Evolutionary conservation across 2,113 vertebrate species (phyloP), one percentile per base, ranked within the genome.

Genomic region (Oncorhynchus gorbuscha): DNA sequence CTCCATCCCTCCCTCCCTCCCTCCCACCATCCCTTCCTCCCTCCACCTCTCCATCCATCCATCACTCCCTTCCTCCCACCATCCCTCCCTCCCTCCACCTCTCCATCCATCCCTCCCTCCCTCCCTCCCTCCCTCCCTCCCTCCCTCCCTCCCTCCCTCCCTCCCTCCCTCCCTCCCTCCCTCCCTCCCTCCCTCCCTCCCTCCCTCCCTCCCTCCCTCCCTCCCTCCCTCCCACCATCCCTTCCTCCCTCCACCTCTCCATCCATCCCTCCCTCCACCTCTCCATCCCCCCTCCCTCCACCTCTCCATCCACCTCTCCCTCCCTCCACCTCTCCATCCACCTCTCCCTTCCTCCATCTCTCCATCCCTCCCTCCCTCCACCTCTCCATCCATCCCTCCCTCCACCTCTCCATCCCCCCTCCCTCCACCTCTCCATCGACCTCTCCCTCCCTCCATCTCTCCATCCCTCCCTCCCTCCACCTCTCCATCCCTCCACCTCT

Each of bases 41-140:
- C 30, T 18, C 66, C 30, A 3, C 3, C 30, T 5, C 5, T 35
- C 32, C 30, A 32, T 35, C 6, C 32, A 1, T 24, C 24, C 24
- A 1, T 24, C 24, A 1, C 24, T 24, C 24, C 24, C 35, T 26
- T 1, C 26, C 13, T 49, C 48, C 48, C 1, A 3, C 48, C 3
- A 1, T 14, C 48, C 13, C 48, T 14, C 1, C 24, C 24, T 24
- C 26, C 26, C 26, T 26, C 26, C 26, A 26, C 26, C 26, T 26
- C 26, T 26, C 26, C 26, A 26, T 39, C 35, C 14, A 13, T 67
- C 3, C 5, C 65, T 32, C 65, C 9, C 3, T 18, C 65, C 3
- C 1, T 1, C 1, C 2, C 0, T 14, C 22, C 65, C 1, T 5
- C 3, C 28, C 2, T 14, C 22, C 65, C 1, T 5, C 1, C 28